Conservation (phyloP, 2,797 vertebrate species). For the Cynodonichthys magdalenae region DNA sequence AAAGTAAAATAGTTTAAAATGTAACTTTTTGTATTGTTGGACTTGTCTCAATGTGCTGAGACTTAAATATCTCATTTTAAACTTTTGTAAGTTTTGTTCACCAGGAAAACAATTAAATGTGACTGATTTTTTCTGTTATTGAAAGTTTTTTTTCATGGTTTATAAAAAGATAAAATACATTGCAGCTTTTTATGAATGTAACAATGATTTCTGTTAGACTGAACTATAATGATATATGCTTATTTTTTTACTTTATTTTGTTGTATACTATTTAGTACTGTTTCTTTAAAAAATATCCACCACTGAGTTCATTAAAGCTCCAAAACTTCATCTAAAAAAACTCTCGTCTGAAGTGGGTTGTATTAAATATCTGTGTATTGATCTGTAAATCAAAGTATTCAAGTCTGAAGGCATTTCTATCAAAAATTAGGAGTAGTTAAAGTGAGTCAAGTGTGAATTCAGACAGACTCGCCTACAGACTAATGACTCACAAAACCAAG, state of each 20-base stretch:
- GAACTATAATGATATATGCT: slow-evolving; percentile 37
- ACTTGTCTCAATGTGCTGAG: slow-evolving; percentile 1
- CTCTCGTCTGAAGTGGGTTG: neutral
- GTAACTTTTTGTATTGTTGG: neutral
- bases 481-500: neutral
- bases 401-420: neutral
- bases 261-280: slow-evolving; percentile 54
- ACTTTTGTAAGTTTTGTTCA: slow-evolving; percentile 1
- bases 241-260: slow-evolving; percentile 71
- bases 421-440: neutral
- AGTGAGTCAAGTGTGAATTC: neutral
- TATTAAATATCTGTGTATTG: neutral
- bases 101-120: slow-evolving; percentile 16
- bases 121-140: slow-evolving; percentile 21
- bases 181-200: slow-evolving; percentile 63
- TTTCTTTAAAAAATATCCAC: slow-evolving; percentile 41
- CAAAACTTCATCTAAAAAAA: slow-evolving; percentile 16
- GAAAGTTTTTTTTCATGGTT: slow-evolving; percentile 14
- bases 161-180: slow-evolving; percentile 37
- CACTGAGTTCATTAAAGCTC: slow-evolving; percentile 62
- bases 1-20: neutral
- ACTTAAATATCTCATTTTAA: neutral
- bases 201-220: slow-evolving; percentile 36
- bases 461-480: neutral
- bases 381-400: neutral